phyloP scores from a whole-genome alignment of 1,140 invertebrate species.

The Archivesica marissinica region DNA sequence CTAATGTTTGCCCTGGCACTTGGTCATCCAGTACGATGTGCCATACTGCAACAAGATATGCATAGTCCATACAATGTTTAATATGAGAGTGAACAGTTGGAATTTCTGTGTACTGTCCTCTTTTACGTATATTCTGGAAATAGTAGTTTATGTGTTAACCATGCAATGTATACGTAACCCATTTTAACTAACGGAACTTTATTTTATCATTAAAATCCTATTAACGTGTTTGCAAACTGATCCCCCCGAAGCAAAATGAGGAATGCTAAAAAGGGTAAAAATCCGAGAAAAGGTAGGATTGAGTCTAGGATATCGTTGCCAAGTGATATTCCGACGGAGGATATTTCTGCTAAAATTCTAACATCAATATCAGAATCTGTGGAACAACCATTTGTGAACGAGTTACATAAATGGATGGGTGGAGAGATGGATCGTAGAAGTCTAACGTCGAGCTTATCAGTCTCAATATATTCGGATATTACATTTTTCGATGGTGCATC shows the following conservation, averaged over 20 bases:
- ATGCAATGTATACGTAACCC: too few species aligned
- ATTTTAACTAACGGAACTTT: too few species aligned
- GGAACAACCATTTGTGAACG: conserved; percentile 35
- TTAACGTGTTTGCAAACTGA: too few species aligned
- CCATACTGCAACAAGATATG: neutral
- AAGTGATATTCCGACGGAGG: conserved; percentile 23
- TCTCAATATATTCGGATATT: conserved; percentile 58
- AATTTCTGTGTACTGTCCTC: too few species aligned
- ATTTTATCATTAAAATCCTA: too few species aligned
- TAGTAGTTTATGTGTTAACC: too few species aligned
- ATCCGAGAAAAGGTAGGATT: conserved; percentile 3
- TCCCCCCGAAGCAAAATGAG: neutral
- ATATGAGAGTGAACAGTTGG: too few species aligned
- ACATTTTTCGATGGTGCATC: conserved; percentile 45
- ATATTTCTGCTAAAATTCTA: conserved; percentile 57
- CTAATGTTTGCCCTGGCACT: conserved; percentile 30
- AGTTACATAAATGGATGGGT: conserved; percentile 42
- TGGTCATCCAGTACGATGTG: neutral
- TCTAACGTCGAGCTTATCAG: conserved; percentile 46
- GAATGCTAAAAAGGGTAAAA: neutral
- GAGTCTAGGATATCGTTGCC: conserved; percentile 37
- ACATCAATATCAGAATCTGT: conserved; percentile 52
- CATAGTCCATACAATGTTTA: too few species aligned
- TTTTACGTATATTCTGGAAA: too few species aligned
- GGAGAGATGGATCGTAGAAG: conserved; percentile 14